Evolutionary conservation across 2,888 invertebrate species (phyloP).

Genomic region (Proisotoma minuta): DNA sequence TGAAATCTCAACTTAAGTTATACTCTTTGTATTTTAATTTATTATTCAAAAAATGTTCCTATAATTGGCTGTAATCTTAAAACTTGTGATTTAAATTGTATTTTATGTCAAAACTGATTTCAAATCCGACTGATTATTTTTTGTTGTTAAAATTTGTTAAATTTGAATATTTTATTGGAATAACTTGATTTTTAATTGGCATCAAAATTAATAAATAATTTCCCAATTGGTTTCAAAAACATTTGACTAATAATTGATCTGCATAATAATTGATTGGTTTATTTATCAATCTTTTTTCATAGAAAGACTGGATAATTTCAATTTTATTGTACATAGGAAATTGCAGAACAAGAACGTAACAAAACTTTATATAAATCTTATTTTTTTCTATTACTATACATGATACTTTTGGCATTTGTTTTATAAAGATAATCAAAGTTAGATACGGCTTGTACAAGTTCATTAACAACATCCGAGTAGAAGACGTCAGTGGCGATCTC

Average conservation of each 20-base stretch:
- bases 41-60: not conserved
- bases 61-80: not conserved
- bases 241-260: not conserved
- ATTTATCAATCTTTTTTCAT: not conserved
- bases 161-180: too few relatives aligned
- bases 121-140: not conserved
- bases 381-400: not conserved
- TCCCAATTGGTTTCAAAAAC: conserved; percentile 13
- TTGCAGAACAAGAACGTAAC: not conserved
- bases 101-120: not conserved
- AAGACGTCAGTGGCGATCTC: conserved; percentile 13
- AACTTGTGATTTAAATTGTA: not conserved
- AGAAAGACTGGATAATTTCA: not conserved
- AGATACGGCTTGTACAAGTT: conserved; percentile 22
- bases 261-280: too few relatives aligned
- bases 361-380: not conserved
- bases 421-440: conserved; percentile 5
- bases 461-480: conserved; percentile 23
- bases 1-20: conserved; percentile 2
- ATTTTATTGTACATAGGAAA: not conserved
- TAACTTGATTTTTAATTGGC: not conserved
- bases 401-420: not conserved
- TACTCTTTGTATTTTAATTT: not conserved
- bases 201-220: conserved; percentile 13
- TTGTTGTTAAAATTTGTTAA: not conserved